Base-by-base conservation (phyloP, 2,113 vertebrate genomes). In the Riparia riparia region DNA sequence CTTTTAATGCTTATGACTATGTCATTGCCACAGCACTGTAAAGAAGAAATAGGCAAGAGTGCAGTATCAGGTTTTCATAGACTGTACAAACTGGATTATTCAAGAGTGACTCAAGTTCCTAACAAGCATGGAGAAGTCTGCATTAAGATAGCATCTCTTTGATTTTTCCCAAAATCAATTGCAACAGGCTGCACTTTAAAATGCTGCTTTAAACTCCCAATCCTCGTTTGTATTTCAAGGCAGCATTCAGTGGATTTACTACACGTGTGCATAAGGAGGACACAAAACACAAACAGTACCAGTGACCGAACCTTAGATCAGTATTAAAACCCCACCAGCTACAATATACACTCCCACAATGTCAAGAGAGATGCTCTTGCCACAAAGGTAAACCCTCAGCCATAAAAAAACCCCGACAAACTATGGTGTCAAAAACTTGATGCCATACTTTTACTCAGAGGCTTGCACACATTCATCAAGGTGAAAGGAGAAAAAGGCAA, bases 11-110 rank as follows among this genome's bases (percentile, higher is more conserved):
- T 87, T 93, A 84, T 79, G 92, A 92, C 94, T 76, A 19, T 94
- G 94, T 79, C 90, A 87, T 93, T 96, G 94, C 96, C 93, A 86
- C 86, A 92, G 93, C 86, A 90, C 64, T 94, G 83, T 86, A 96
- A 89, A 95, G 94, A 78, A 95, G 89, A 84, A 95, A 95, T 37
- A 74, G 56, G 83, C 93, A 91, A 87, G 86, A 86, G 41, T 89
- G 83, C 73, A 92, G 70, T 91, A 95, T 96, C 94, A 96, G 81
- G 93, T 95, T 96, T 94, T 93, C 81, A 92, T 15, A 85, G 89
- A 95, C 91, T 87, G 79, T 93, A 94, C 93, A 86, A 95, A 96
- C 89, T 91, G 93, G 95, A 96, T 96, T 96, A 91, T 94, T 96
- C 53, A 89, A 93, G 91, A 84, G 73, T 64, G 21, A 93, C 77